Evolutionary conservation across 2,888 invertebrate species (phyloP), one percentile per base, ranked within the genome.

Genomic region (Hermodice carunculata): DNA sequence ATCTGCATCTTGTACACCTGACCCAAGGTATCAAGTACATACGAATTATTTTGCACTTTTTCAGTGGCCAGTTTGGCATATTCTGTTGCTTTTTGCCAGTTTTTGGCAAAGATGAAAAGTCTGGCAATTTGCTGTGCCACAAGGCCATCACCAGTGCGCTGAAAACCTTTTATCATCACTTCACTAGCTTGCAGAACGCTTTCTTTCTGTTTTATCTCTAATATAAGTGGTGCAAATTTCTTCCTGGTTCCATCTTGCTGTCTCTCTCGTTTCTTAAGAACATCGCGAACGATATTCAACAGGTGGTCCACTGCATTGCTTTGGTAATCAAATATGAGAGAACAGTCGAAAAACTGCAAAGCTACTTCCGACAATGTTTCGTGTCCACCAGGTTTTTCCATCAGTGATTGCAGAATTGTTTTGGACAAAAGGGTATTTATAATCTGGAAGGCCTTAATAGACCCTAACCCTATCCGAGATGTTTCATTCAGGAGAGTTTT

Each of bases 401-500:
- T n/a, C 14, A 61, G 19, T 19, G 26, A 29, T 44, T 43, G n/a
- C 43, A 29, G 32, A 5, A 57, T 22, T 4, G 6, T n/a, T 17
- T 28, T 44, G n/a, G 61, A 53, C n/a, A 61, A 44, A 32, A 61
- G 31, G 5, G 44, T 43, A 43, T 56, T 29, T 19, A 48, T 40
- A 11, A 61, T 56, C 31, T 46, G 43, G 26, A 58, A 31, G 19
- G 57, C n/a, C 14, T 40, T 29, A 28, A 48, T 34, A 26, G 48
- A 48, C 24, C 56, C 63, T 14, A 26, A n/a, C 6, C 28, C 40
- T 17, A 24, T n/a, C 19, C 26, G 14, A 8, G 28, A 37, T 22
- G 48, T 49, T 22, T 58, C 49, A 40, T 63, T 56, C 42, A 64
- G 17, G 29, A 64, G 51, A 24, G 52, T 48, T 1, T 32, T 22